Evolutionary conservation across 2,888 invertebrate genomes (phyloP), one percentile per base, ranked within the genome.

Genomic region (Harmothoe impar): DNA sequence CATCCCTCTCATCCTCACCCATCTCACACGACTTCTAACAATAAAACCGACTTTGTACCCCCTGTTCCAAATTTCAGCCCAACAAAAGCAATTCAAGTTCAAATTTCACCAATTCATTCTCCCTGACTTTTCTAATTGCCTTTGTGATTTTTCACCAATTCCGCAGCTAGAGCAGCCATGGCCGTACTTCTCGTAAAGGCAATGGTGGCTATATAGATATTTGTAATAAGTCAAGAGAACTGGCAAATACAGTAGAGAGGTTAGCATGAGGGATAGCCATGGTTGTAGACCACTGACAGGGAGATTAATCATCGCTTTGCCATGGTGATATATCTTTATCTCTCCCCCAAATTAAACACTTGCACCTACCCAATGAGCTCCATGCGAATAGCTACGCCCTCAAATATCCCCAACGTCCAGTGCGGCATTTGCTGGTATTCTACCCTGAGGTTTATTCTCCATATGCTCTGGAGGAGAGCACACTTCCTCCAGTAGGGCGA

Each of bases 261-360:
- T 62, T 62, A 62, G 72, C 29, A 72, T 72, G 72, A 72, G 72
- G 72, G 72, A 72, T 72, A 72, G 72, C n/a, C 62, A 72, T 25
- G 72, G 72, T 72, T 15, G 31, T 72, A 29, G 72, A 23, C 29
- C 29, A n/a, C 15, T 72, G 72, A 72, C 72, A 72, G 72, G 35
- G 17, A 25, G 84, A 84, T 84, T 84, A 84, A 84, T 84, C 43
- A 84, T 35, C 62, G 62, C 78, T 29, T 78, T 35, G 33, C 78
- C 33, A 78, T 84, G 29, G 84, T 51, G 84, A 84, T 84, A 84
- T 84, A 84, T 84, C 84, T 84, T 84, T 84, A 84, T 84, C 84
- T 68, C 68, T 51, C 84, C 84, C 84, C 84, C 51, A 84, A 84
- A 84, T 84, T 84, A 84, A 84, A 84, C 84, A 84, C 84, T 84